Conservation (phyloP, 2,113 vertebrate genomes). For the Microtus pennsylvanicus region DNA sequence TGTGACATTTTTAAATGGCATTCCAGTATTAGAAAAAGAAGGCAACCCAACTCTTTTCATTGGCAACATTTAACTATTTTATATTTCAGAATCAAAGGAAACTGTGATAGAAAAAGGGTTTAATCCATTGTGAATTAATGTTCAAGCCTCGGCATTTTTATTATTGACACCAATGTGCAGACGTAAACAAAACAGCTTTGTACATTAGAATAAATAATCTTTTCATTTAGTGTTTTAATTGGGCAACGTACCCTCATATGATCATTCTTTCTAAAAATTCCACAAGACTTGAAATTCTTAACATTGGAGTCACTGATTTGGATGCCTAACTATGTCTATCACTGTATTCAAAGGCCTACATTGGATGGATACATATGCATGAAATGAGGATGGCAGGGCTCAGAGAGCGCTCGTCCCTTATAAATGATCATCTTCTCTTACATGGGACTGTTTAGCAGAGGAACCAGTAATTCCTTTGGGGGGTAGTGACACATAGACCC, state of each 20-base stretch:
- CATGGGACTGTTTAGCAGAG: not conserved
- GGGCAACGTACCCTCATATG: not conserved
- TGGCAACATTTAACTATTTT: not conserved
- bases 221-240: not conserved
- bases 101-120: not conserved
- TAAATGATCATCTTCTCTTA: slow-evolving; percentile 36
- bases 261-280: not conserved
- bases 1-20: not conserved
- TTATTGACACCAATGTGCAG: not conserved
- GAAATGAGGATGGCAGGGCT: not conserved
- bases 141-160: not conserved
- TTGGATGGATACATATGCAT: not conserved
- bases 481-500: not conserved
- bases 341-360: slow-evolving; percentile 16
- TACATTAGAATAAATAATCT: not conserved
- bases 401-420: not conserved
- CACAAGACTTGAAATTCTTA: not conserved
- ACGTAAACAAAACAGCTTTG: not conserved
- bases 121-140: not conserved
- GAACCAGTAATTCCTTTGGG: not conserved
- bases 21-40: not conserved
- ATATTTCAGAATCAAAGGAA: slow-evolving; percentile 19
- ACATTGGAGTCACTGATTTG: slow-evolving; percentile 18
- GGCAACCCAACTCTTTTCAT: not conserved
- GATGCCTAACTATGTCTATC: slow-evolving; percentile 25